Evolutionary conservation across 2,888 invertebrate species (phyloP).

Genomic region (Oscheius sp.): DNA sequence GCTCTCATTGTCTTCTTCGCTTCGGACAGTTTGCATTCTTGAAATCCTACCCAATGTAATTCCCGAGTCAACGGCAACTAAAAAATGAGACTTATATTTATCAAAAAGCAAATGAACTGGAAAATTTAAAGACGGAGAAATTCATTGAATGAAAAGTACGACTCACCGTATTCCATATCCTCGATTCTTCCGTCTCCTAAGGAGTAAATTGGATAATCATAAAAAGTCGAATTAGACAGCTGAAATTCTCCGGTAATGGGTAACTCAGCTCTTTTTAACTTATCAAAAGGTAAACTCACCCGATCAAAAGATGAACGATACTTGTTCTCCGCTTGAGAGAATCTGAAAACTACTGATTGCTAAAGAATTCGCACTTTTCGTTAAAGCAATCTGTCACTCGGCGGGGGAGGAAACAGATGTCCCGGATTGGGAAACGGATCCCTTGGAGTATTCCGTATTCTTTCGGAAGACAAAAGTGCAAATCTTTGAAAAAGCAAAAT

Average conservation of each 20-base stretch:
- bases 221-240: neutral
- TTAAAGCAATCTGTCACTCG: neutral
- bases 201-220: slow-evolving; percentile 5
- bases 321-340: slow-evolving; percentile 17
- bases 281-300: neutral
- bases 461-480: too few species aligned
- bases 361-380: neutral
- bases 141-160: neutral
- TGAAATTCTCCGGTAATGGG: neutral
- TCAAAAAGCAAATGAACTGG: slow-evolving; percentile 12
- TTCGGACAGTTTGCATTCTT: neutral
- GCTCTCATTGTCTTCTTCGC: neutral
- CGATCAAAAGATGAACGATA: neutral
- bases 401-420: slow-evolving; percentile 2
- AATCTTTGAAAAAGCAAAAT: too few species aligned
- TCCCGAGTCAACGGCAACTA: slow-evolving; percentile 1
- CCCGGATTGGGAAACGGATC: neutral
- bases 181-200: slow-evolving; percentile 7
- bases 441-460: too few species aligned
- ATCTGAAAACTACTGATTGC: slow-evolving; percentile 18
- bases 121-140: neutral
- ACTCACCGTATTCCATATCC: slow-evolving; percentile 9
- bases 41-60: neutral
- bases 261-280: neutral
- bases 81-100: slow-evolving; percentile 6